Evolutionary conservation across 1,140 invertebrate genomes (phyloP), one percentile per base, ranked within the genome.

Genomic region (Lordiphosa collinella): DNA sequence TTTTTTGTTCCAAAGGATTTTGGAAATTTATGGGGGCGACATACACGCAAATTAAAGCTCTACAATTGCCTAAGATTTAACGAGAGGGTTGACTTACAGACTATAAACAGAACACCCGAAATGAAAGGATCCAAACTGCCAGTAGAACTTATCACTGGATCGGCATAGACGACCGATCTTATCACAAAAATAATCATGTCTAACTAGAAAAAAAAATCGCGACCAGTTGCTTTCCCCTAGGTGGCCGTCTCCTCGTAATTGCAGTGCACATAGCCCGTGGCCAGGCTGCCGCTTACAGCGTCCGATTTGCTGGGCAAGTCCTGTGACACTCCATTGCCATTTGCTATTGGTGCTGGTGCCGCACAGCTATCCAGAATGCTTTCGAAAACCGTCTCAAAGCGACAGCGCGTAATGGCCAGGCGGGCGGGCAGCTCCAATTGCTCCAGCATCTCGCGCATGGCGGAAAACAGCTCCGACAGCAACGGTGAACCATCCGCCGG

Each of bases 351-450:
- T 10, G 16, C 31, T 16, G n/a, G n/a, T n/a, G 43, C 47, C 13
- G 71, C 64, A 13, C 48, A 49, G 57, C 38, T 82, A 38, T 88
- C 87, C 6, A 88, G 59, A 11, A 88, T 88, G 4, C 82, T 56
- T 44, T 88, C 87, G 22, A 88, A 88, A 5, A 88, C 78, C 1
- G 70, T 54, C 60, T 88, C 87, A 13, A 88, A 76, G 10, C 74
- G 80, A 36, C 87, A 88, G 5, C 68, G 73, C 22, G 22, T 86
- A 9, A 88, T 50, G 6, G 87, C 72, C 37, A 86, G 79, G 5
- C 75, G 73, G 1, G 72, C 44, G 18, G 43, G 62, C 51, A 41
- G 37, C 35, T 61, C 56, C 14, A 65, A 49, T 2, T 61, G 73
- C 44, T 12, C 41, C 46, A 60, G 46, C 49, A 82, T 47, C 5